Conservation (phyloP, 2,797 vertebrate genomes). For the Sparus aurata region DNA sequence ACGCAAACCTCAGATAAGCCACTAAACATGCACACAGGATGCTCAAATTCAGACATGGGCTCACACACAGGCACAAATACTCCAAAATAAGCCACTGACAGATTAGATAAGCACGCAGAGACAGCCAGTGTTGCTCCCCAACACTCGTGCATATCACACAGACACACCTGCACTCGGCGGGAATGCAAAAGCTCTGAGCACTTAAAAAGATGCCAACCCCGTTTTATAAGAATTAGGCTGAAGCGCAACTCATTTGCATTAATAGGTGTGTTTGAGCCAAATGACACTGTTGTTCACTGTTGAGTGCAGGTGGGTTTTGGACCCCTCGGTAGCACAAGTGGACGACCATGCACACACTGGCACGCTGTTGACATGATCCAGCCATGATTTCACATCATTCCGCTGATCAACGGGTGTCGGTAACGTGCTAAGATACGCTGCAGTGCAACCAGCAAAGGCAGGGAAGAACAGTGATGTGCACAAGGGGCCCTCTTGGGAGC, state of each 20-base stretch:
- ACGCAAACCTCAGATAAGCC: conserved; percentile 31
- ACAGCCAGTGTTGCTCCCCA: not conserved
- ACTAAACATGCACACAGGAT: not conserved
- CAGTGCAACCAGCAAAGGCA: not conserved
- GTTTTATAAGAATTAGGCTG: not conserved
- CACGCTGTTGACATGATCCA: not conserved
- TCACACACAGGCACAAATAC: conserved; percentile 18
- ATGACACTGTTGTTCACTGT: not conserved
- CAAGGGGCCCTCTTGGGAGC: too few species aligned
- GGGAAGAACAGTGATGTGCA: too few species aligned
- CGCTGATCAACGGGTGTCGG: not conserved
- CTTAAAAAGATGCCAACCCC: not conserved
- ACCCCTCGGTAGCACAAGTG: not conserved
- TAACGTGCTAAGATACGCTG: not conserved
- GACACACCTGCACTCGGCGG: conserved; percentile 12
- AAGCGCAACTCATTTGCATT: not conserved
- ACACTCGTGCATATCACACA: conserved; percentile 3
- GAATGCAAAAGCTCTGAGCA: not conserved
- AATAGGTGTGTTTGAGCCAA: not conserved
- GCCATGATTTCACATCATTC: not conserved
- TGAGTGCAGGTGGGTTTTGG: not conserved
- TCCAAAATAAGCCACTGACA: conserved; percentile 34
- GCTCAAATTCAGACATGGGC: conserved; percentile 7
- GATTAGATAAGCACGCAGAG: conserved; percentile 45
- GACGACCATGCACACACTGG: not conserved